These are phyloP conservation scores for Papilio machaon DNA, from an alignment of 1,140 invertebrate species.

Conservation along the genomic window DNA sequence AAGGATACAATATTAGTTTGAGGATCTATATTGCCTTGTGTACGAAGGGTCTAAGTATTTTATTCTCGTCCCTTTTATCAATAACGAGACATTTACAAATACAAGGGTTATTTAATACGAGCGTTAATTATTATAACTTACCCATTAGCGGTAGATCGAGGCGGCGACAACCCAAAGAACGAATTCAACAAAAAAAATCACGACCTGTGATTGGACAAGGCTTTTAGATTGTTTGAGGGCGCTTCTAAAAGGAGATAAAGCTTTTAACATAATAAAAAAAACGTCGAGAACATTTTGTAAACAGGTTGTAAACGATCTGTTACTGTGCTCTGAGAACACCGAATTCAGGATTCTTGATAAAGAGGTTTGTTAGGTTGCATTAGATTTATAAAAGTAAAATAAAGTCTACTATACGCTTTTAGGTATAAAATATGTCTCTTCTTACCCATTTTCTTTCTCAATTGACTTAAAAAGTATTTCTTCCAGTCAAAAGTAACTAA, in stretches of 20 bases:
- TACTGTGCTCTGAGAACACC: neutral
- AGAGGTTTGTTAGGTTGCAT: neutral
- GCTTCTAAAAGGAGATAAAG: slow-evolving; percentile 74
- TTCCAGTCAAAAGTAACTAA: too few species aligned
- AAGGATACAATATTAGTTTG: too few species aligned
- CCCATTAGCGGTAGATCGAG: slow-evolving; percentile 57
- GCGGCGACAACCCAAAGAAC: slow-evolving; percentile 51
- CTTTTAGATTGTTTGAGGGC: slow-evolving; percentile 71
- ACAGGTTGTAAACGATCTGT: slow-evolving; percentile 74
- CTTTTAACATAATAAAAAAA: slow-evolving; percentile 68
- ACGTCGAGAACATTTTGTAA: slow-evolving; percentile 67
- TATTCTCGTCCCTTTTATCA: neutral
- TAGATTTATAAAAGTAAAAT: slow-evolving; percentile 31
- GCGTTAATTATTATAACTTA: slow-evolving; percentile 67
- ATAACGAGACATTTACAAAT: slow-evolving; percentile 43
- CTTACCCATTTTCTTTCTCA: too few species aligned
- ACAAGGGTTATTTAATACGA: slow-evolving; percentile 37
- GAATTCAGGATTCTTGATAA: slow-evolving; percentile 10
- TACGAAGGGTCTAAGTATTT: neutral
- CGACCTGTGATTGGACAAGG: slow-evolving; percentile 58
- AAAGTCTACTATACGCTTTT: too few species aligned
- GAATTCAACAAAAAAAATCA: slow-evolving; percentile 53
- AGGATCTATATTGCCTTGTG: too few species aligned
- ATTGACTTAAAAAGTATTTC: too few species aligned
- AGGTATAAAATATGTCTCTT: too few species aligned